Evolutionary conservation across 2,113 vertebrate genomes (phyloP), one percentile per base, ranked within the genome.

Genomic region (Ceyx melanurus): DNA sequence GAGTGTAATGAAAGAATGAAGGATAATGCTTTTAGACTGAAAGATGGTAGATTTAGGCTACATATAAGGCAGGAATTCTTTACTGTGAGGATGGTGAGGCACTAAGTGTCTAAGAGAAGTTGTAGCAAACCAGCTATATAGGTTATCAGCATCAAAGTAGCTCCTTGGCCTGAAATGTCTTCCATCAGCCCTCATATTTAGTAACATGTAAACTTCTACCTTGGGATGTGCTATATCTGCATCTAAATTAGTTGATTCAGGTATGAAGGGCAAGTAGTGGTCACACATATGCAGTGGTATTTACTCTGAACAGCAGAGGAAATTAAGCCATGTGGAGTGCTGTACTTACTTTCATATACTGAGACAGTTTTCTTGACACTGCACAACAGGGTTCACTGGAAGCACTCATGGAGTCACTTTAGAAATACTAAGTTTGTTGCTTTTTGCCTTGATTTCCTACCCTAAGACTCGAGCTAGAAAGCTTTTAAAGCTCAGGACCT

Each of bases 341-440:
- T 12, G 37, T 19, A 43, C 6, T 42, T 64, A 46, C 43, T 84
- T 61, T 70, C 26, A 12, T 5, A 6, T 0, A 0, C 25, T 10
- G 53, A 20, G 40, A 17, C 15, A 29, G 9, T 22, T 64, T 9
- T 9, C 56, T 31, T 67, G 48, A 37, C 37, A 4, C 37, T 43
- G 37, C 45, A 23, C 31, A 43, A 46, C 23, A 37, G 17, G 10
- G 12, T n/a, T 71, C 35, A 37, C 20, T 37, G n/a, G 22, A 28
- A 71, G 17, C 17, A 18, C 60, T 33, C 29, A 33, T 0, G 13
- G 18, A 31, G 50, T 92, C 10, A 10, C 20, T 31, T 45, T 8
- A 1, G 0, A 16, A 26, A 13, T 43, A 23, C 23, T 15, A 28
- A 4, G 13, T 61, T 74, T 60, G 6, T 35, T 82, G 45, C 21